Evolutionary conservation across 2,888 invertebrate species (phyloP).

Genomic region (Panzeria rudis): DNA sequence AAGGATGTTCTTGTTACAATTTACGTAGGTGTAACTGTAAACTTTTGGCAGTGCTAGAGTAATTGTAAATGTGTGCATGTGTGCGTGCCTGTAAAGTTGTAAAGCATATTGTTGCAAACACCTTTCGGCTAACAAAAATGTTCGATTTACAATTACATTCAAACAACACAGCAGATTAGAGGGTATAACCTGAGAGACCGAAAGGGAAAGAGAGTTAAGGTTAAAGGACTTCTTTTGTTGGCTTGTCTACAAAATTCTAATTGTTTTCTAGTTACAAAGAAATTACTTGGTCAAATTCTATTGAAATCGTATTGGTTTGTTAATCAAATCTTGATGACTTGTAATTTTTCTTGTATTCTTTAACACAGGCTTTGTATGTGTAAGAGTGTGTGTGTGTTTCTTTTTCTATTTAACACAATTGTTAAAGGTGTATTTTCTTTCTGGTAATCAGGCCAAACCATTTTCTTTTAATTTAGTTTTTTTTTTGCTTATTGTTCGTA

Average conservation of each 20-base stretch:
- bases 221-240: conserved; percentile 43
- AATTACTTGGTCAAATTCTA: conserved; percentile 60
- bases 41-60: background rate
- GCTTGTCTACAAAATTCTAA: conserved; percentile 51
- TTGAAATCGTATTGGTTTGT: conserved; percentile 69
- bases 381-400: background rate
- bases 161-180: conserved; percentile 8
- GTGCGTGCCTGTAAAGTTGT: background rate
- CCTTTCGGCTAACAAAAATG: conserved; percentile 41
- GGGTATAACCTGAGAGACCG: conserved; percentile 21
- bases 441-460: conserved; percentile 24
- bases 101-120: conserved; percentile 48
- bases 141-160: conserved; percentile 11
- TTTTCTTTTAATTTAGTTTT: conserved; percentile 30
- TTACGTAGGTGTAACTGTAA: background rate
- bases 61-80: conserved; percentile 15
- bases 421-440: conserved; percentile 42
- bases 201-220: background rate
- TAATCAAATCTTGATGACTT: conserved; percentile 71
- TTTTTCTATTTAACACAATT: conserved; percentile 9
- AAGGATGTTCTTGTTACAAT: background rate
- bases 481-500: conserved; percentile 19
- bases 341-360: conserved; percentile 53
- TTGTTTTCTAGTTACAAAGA: conserved; percentile 66
- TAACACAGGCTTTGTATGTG: background rate